phyloP scores from a whole-genome alignment of 2,113 vertebrate genomes.

The Oxyruncus cristatus region DNA sequence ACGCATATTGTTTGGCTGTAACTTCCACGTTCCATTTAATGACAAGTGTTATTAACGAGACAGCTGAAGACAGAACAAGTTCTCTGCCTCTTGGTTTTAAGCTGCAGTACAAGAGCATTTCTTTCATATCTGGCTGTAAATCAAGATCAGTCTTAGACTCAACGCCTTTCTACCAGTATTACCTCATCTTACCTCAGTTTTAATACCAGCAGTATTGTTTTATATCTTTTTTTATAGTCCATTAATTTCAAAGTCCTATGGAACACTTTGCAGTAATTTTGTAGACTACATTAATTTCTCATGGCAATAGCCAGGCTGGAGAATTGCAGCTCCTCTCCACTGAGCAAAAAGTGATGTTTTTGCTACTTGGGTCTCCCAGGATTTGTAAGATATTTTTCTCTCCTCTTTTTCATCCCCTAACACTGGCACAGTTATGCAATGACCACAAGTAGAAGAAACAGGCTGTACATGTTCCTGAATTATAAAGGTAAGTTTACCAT shows the following conservation, averaged over 20 bases:
- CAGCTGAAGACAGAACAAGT: constrained; percentile 62
- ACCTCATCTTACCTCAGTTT: constrained; percentile 57
- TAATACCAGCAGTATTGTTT: constrained; percentile 60
- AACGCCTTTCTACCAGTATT: constrained; percentile 32
- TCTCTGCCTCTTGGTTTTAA: constrained; percentile 30
- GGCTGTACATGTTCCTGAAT: not conserved
- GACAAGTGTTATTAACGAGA: constrained; percentile 68
- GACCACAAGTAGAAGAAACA: not conserved
- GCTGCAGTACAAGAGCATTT: constrained; percentile 35
- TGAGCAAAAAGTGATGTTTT: constrained; percentile 18
- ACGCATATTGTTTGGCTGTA: constrained; percentile 60
- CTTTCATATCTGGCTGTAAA: constrained; percentile 48
- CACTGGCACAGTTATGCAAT: not conserved
- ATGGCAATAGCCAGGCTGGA: not conserved
- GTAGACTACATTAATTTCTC: constrained; percentile 66
- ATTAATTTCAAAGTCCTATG: constrained; percentile 62
- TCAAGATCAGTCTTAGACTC: constrained; percentile 62
- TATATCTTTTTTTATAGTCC: constrained; percentile 65
- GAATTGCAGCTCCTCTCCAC: constrained; percentile 30
- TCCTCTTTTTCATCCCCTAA: not conserved
- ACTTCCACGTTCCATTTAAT: constrained; percentile 60
- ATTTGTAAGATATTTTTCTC: not conserved
- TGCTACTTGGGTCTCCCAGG: not conserved
- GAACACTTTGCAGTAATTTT: constrained; percentile 63
- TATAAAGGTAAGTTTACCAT: not conserved